Evolutionary conservation across 37 sponge, comb jelly and placozoan species (phyloP).

Genomic region (Chondrilla cf. caribensis): DNA sequence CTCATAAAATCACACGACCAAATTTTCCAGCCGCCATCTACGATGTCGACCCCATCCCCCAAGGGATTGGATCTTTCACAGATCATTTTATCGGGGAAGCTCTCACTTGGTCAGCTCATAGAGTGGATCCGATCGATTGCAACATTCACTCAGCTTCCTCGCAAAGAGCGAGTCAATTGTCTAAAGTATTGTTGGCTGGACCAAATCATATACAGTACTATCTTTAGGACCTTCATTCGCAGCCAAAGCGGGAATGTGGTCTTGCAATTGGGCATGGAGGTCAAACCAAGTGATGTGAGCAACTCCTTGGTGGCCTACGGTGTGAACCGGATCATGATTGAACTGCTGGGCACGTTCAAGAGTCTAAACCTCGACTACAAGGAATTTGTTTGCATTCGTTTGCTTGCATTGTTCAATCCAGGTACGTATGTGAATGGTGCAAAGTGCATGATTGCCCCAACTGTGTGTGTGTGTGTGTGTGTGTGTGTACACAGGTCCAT

Average conservation of each 20-base stretch:
- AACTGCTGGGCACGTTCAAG: neutral
- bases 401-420: neutral
- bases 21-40: neutral
- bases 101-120: neutral
- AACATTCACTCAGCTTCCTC: conserved; percentile 8
- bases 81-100: neutral
- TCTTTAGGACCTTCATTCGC: neutral
- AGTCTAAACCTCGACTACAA: conserved; percentile 8
- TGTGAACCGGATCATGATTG: neutral
- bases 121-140: neutral
- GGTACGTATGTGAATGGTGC: neutral
- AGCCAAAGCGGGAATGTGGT: neutral
- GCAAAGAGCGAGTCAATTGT: neutral
- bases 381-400: conserved; percentile 2
- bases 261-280: neutral
- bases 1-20: neutral
- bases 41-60: neutral
- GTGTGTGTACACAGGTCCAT: too few species aligned
- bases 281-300: neutral
- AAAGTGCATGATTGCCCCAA: too few species aligned
- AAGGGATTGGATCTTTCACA: neutral
- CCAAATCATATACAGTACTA: neutral
- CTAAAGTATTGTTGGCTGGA: conserved; percentile 10
- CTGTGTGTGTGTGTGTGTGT: too few species aligned
- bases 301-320: neutral